Evolutionary conservation across 2,113 vertebrate genomes (phyloP), one percentile per base, ranked within the genome.

Genomic region (Lepus europaeus): DNA sequence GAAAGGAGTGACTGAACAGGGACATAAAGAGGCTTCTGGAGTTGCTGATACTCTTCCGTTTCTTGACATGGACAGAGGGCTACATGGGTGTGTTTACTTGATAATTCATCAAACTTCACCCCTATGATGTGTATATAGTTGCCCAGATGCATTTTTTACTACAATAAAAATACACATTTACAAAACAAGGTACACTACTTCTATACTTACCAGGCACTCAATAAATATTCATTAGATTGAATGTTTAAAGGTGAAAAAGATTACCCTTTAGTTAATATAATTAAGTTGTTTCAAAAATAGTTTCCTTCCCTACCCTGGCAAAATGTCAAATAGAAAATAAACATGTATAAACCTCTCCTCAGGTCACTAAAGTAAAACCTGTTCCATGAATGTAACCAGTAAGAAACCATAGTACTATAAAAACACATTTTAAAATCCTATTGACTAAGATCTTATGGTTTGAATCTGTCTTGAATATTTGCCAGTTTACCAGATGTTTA

Each of bases 241-340:
- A 74, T 63, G 66, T 87, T 86, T 83, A 31, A 93, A 86, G 49
- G 66, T 19, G 83, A 72, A 96, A 92, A 95, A 70, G 17, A 33
- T 22, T 82, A 51, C 23, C 27, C 13, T 79, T 85, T 85, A 10
- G 61, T 87, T 90, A 69, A 45, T 81, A 33, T 39, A 91, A 82
- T 33, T 3, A 86, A 94, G 9, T 61, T 79, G 22, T 91, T 86
- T 45, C 66, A 96, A 33, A 82, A 70, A 70, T 17, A 77, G 6
- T 79, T 78, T 87, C 61, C 77, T 85, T 91, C 14, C 2, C 31
- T 73, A 63, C 5, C 6, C 29, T 95, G 87, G 25, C 33, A 95
- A 95, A 94, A 80, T 90, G 45, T 20, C 70, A 93, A 87, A 33
- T 29, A 83, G 31, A 82, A 94, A 95, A 91, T 12, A 69, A 90